A percentile compares a stretch with the other conserved stretches of the same genome.
phyloP scores from a whole-genome alignment of 2,888 invertebrate genomes.

The Byasa hedistus region DNA sequence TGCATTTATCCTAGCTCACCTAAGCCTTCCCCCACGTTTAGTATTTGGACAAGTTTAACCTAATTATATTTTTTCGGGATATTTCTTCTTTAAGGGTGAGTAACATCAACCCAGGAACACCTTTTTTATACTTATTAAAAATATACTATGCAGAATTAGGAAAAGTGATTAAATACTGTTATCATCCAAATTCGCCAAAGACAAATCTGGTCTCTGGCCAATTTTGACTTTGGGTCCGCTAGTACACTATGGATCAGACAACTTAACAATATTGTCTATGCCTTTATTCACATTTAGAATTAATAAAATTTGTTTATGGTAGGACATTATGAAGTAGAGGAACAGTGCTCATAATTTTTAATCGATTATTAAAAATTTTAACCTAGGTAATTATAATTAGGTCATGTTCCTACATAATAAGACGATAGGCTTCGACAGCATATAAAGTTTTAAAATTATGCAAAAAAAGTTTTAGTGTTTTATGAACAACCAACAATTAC shows the following conservation, averaged over 20 bases:
- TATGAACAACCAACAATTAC: neutral
- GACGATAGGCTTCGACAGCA: conserved; percentile 6
- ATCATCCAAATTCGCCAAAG: too few relatives aligned
- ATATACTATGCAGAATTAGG: too few relatives aligned
- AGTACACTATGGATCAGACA: too few relatives aligned
- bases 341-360: neutral
- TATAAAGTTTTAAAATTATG: neutral
- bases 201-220: too few relatives aligned
- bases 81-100: too few relatives aligned
- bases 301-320: conserved; percentile 8
- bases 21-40: neutral
- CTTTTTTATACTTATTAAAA: too few relatives aligned
- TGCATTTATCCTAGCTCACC: conserved; percentile 8
- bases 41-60: neutral
- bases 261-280: neutral
- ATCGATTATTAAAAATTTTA: neutral
- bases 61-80: neutral
- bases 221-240: too few relatives aligned
- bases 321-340: neutral
- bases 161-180: too few relatives aligned
- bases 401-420: conserved; percentile 6
- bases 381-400: conserved; percentile 1
- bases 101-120: too few relatives aligned
- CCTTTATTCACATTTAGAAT: neutral
- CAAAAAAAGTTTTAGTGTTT: neutral